A percentile compares a stretch with the other conserved stretches of the same genome.
Conservation (phyloP, 2,888 invertebrate genomes). For the Aphodius granarius region DNA sequence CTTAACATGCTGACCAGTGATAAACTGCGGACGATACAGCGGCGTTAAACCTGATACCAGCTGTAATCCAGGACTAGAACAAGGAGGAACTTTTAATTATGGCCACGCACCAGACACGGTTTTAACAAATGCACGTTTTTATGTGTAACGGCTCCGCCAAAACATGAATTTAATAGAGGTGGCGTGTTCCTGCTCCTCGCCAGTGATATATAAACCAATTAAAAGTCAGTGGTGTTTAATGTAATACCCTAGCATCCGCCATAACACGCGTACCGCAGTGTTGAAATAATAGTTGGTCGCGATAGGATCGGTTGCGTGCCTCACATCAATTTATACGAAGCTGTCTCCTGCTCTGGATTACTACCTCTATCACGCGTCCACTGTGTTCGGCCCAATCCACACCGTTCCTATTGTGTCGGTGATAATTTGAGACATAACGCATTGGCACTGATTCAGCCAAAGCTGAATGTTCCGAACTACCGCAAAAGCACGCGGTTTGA, state of each 20-base stretch:
- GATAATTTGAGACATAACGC: slow-evolving; percentile 3
- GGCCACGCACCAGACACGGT: slow-evolving; percentile 13
- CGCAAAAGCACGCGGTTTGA: background rate
- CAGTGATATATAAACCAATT: slow-evolving; percentile 52
- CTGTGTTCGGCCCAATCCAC: slow-evolving; percentile 8
- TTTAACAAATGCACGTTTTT: slow-evolving; percentile 34
- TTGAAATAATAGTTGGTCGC: slow-evolving; percentile 48
- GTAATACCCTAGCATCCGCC: slow-evolving; percentile 50
- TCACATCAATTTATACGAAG: slow-evolving; percentile 46
- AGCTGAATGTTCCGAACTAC: background rate
- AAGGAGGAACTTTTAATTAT: background rate
- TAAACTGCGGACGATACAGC: background rate
- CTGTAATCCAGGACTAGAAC: background rate
- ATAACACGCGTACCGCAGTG: slow-evolving; percentile 48
- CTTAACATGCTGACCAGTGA: background rate
- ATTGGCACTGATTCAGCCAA: background rate
- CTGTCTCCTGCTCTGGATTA: slow-evolving; percentile 34
- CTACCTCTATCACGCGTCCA: slow-evolving; percentile 27
- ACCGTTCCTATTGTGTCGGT: background rate
- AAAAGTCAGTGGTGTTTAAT: slow-evolving; percentile 51
- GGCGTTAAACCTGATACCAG: background rate
- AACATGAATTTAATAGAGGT: slow-evolving; percentile 36
- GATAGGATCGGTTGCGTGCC: slow-evolving; percentile 49
- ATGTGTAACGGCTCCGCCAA: slow-evolving; percentile 31
- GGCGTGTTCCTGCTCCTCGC: slow-evolving; percentile 35